Evolutionary conservation across 2,113 vertebrate species (phyloP), one percentile per base, ranked within the genome.

Genomic region (Oxygymnocypris stewartii): DNA sequence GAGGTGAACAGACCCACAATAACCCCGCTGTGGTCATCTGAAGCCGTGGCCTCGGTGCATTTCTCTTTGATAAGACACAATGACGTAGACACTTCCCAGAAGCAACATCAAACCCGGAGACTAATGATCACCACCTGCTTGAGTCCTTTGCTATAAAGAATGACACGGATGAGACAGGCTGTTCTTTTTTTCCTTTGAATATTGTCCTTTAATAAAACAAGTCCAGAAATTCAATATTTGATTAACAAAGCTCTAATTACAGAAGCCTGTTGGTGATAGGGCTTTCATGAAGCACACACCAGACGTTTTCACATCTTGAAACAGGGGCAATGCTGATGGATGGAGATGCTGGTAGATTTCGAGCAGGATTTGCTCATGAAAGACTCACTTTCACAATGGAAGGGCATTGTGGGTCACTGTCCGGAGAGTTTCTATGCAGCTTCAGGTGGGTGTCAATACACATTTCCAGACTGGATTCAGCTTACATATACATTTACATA

Each of bases 1-100:
- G 82, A 84, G 82, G 82, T 74, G 67, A 84, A 84, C 47, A 40
- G 69, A 59, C n/a, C 20, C 20, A 84, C 35, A 59, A 84, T 74
- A 16, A 23, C 82, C 42, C 47, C 4, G 12, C 69, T 42, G 35
- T 40, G 82, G 82, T 84, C 82, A 74, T 74, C n/a, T 40, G 31
- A 73, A 16, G 69, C 67, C 6, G 23, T 42, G 79, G 57, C 57
- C 54, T 61, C n/a, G 57, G 47, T 59, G 31, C 51, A 51, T 73
- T 54, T 80, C 20, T 69, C 40, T 63, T 82, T 83, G 81, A 71
- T 54, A n/a, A 67, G 61, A 49, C 6, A 80, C 79, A 31, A 25
- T 67, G 80, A 69, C 1, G 11, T 81, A 25, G 79, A 44, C 59
- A 65, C 25, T 82, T 82, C 61, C 61, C 47, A 51, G 18, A 83